Evolutionary conservation across 30 jellyfish, hydroid and myxozoan species (phyloP).

Genomic region (Haliclystus octoradiatus): DNA sequence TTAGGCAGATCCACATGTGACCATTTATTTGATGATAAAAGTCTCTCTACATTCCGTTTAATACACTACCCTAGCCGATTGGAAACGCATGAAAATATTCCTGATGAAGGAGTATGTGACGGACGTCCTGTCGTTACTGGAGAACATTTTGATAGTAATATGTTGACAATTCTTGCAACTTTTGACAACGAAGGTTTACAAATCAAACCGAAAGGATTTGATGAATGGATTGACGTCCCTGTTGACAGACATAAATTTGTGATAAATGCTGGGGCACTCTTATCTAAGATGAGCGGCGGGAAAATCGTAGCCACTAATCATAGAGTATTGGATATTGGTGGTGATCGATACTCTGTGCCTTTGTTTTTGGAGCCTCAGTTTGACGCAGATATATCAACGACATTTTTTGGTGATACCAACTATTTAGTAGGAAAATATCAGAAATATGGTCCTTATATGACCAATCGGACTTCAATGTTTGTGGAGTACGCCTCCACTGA

Average conservation of each 20-base stretch:
- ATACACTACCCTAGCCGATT: conserved; percentile 64
- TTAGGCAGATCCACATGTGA: conserved; percentile 16
- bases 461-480: conserved; percentile 71
- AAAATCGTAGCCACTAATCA: conserved; percentile 59
- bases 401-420: conserved; percentile 40
- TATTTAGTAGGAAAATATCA: conserved; percentile 10
- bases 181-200: conserved; percentile 55
- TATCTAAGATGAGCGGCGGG: conserved; percentile 22
- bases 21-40: conserved; percentile 23
- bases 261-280: conserved; percentile 46
- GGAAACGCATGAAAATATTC: conserved; percentile 17
- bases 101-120: conserved; percentile 64
- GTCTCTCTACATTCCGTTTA: conserved; percentile 51
- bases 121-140: conserved; percentile 62
- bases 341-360: conserved; percentile 62
- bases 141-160: conserved; percentile 51
- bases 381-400: conserved; percentile 65
- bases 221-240: conserved; percentile 64
- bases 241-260: conserved; percentile 38
- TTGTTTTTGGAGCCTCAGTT: conserved; percentile 49
- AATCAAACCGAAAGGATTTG: conserved; percentile 37
- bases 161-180: conserved; percentile 61
- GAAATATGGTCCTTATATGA: conserved; percentile 84
- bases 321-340: conserved; percentile 66
- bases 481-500: conserved; percentile 72